Percentiles rank a stretch among this genome's conserved stretches.
phyloP scores from a whole-genome alignment of 2,888 invertebrate genomes.

The Spatulosminthurus flaviceps region DNA sequence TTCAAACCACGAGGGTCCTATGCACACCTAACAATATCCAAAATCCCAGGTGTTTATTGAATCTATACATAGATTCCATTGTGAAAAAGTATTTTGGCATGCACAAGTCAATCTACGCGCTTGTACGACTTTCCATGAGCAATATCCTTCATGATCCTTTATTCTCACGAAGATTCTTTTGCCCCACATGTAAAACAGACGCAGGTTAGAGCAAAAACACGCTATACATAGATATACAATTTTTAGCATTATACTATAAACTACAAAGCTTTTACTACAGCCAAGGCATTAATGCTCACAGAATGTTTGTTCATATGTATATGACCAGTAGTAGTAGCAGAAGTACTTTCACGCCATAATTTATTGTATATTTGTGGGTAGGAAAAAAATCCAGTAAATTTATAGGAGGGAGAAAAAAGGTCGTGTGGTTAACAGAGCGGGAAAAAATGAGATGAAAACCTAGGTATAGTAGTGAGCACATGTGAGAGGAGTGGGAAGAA shows the following conservation, averaged over 20 bases:
- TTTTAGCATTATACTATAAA: no score
- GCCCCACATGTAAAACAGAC: no score
- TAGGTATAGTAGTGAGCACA: not conserved
- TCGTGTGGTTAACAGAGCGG: constrained; percentile 39
- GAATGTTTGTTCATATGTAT: not conserved
- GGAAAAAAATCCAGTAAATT: constrained; percentile 8
- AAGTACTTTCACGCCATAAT: not conserved
- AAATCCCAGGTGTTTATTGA: not conserved
- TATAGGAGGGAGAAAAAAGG: constrained; percentile 14
- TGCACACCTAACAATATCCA: no score
- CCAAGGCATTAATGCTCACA: no score
- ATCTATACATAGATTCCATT: not conserved
- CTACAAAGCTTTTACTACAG: no score
- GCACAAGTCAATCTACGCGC: not conserved
- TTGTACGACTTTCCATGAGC: not conserved
- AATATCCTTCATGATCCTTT: not conserved
- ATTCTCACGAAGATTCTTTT: not conserved
- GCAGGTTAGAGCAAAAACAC: no score
- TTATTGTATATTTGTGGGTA: not conserved
- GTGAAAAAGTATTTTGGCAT: no score
- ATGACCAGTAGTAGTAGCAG: not conserved
- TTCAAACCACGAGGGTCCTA: no score
- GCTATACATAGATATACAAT: no score
- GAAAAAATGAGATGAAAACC: constrained; percentile 36
- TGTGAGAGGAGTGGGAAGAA: not conserved